Conservation (phyloP, 2,888 invertebrate species). For the Fabriciana adippe region DNA sequence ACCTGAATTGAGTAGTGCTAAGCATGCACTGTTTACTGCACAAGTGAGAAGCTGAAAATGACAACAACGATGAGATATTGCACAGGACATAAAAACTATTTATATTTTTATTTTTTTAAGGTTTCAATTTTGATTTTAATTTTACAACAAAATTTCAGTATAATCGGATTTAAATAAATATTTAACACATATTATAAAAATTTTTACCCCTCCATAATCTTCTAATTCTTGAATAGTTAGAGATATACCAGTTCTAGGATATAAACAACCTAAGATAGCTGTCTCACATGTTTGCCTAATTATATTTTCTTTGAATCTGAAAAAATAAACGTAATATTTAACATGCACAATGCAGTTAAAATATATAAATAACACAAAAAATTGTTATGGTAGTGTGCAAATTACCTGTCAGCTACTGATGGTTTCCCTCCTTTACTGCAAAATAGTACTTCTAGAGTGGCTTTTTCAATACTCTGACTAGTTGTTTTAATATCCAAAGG, state of each 20-base stretch:
- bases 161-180: not conserved
- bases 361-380: not conserved
- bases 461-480: constrained; percentile 89
- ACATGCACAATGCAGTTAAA: not conserved
- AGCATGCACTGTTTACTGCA: constrained; percentile 90
- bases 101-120: too few species aligned
- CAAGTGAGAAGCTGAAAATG: constrained; percentile 87
- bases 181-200: constrained; percentile 1
- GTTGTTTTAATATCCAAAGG: constrained; percentile 90
- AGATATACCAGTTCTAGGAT: constrained; percentile 91
- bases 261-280: constrained; percentile 85
- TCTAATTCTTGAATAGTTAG: constrained; percentile 94
- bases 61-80: not conserved
- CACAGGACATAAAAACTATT: not conserved
- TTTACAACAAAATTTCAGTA: too few species aligned
- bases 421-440: constrained; percentile 89
- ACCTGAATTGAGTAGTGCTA: constrained; percentile 91
- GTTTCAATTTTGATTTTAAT: too few species aligned
- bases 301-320: constrained; percentile 87
- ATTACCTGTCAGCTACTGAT: constrained; percentile 66
- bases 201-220: constrained; percentile 88
- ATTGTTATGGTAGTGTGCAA: not conserved
- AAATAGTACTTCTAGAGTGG: constrained; percentile 90
- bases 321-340: constrained; percentile 34
- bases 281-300: constrained; percentile 90